Percentiles rank a stretch among this genome's conserved stretches.
phyloP scores from a whole-genome alignment of 1,140 invertebrate genomes.

The Hylyphantes graminicola region DNA sequence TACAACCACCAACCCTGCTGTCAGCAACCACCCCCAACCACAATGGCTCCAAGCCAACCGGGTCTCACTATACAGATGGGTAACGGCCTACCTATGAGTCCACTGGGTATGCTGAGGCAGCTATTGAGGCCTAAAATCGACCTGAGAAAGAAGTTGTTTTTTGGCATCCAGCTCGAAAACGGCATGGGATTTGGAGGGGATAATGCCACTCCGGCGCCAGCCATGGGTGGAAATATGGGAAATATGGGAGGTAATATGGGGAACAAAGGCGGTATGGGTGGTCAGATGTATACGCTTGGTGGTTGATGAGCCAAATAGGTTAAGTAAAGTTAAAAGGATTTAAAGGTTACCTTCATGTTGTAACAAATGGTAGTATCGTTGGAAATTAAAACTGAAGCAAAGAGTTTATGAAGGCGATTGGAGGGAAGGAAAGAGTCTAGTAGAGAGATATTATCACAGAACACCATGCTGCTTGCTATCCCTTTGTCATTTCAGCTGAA shows the following conservation, averaged over 20 bases:
- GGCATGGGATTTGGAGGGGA: constrained; percentile 50
- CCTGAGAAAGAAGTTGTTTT: constrained; percentile 54
- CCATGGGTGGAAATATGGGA: neutral
- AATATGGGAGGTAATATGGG: neutral
- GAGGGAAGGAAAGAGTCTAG: no score
- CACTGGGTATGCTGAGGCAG: constrained; percentile 38
- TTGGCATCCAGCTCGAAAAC: constrained; percentile 54
- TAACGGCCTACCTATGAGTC: constrained; percentile 15
- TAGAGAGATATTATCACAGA: no score
- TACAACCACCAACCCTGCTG: neutral
- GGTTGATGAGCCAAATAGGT: neutral
- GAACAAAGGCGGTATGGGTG: constrained; percentile 1
- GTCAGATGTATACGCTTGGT: neutral
- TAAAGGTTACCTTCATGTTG: no score
- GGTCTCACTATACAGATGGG: constrained; percentile 39
- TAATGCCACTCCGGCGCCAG: neutral
- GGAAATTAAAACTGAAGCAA: no score
- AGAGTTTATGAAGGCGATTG: no score
- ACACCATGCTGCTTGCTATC: no score
- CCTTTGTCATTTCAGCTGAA: no score
- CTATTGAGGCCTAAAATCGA: constrained; percentile 35
- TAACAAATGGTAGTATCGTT: no score
- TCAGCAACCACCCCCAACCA: neutral
- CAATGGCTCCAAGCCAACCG: neutral
- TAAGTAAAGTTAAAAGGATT: no score